Conservation (phyloP, 1,140 invertebrate genomes). For the Sminthurides bifidus region DNA sequence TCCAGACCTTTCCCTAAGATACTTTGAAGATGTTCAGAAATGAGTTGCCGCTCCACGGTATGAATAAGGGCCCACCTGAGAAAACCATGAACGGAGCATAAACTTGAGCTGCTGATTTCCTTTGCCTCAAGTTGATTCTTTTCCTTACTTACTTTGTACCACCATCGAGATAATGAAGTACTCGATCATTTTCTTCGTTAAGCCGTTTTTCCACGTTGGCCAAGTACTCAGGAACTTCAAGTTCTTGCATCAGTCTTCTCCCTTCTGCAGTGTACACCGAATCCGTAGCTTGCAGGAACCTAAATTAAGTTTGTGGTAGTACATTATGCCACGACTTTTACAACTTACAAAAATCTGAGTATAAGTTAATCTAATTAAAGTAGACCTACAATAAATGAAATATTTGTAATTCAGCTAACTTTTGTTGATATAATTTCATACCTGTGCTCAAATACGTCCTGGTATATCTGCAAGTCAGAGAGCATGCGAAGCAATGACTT, state of each 20-base stretch:
- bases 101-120: not conserved
- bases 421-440: too few relatives aligned
- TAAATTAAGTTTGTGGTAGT: not conserved
- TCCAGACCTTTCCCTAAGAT: slow-evolving; percentile 91
- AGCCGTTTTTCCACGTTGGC: slow-evolving; percentile 87
- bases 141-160: slow-evolving; percentile 61
- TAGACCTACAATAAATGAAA: not conserved
- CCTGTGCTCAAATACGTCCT: slow-evolving; percentile 76
- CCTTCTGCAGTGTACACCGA: slow-evolving; percentile 54
- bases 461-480: slow-evolving; percentile 92
- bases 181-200: slow-evolving; percentile 86
- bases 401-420: too few relatives aligned
- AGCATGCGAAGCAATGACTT: slow-evolving; percentile 94
- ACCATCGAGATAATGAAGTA: slow-evolving; percentile 86
- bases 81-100: slow-evolving; percentile 10
- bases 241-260: slow-evolving; percentile 79
- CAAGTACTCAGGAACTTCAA: slow-evolving; percentile 88
- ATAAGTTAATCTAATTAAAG: not conserved
- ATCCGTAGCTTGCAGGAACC: slow-evolving; percentile 31
- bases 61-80: slow-evolving; percentile 77
- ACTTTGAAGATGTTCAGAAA: slow-evolving; percentile 79
- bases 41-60: slow-evolving; percentile 83
- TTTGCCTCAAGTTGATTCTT: not conserved
- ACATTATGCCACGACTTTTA: not conserved
- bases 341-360: not conserved